Conservation (phyloP, 2,797 vertebrate species). For the Natrix natrix region DNA sequence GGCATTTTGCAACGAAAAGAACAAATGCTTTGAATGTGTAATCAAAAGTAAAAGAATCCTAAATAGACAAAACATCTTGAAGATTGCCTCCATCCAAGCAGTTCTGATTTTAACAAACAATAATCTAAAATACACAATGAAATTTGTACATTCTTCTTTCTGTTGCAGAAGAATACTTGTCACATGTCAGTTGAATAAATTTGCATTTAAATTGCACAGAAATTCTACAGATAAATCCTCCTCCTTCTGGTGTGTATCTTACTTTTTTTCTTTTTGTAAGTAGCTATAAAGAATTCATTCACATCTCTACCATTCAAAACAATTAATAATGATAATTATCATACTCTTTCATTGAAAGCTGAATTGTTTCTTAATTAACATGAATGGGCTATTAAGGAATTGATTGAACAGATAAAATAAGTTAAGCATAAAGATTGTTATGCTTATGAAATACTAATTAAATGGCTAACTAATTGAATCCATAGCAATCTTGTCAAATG, state of each 20-base stretch:
- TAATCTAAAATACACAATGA: too few species aligned
- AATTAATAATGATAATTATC: constrained; percentile 36
- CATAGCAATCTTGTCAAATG: constrained; percentile 23
- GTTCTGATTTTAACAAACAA: background rate
- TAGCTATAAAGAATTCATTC: constrained; percentile 13
- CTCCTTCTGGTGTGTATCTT: background rate
- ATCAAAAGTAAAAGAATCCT: background rate
- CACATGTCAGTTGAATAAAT: constrained; percentile 3
- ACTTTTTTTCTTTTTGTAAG: background rate
- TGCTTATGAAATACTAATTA: constrained; percentile 35
- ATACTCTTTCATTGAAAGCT: constrained; percentile 24
- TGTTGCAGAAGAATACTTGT: background rate
- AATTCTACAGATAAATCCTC: constrained; percentile 3
- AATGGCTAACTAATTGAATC: constrained; percentile 16
- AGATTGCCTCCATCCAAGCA: background rate
- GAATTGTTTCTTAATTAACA: constrained; percentile 39
- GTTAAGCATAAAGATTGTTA: constrained; percentile 14
- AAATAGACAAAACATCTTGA: background rate
- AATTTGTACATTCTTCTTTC: background rate
- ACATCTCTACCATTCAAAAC: background rate
- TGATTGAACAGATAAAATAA: constrained; percentile 35
- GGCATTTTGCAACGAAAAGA: background rate
- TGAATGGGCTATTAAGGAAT: constrained; percentile 29
- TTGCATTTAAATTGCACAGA: constrained; percentile 19
- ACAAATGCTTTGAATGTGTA: background rate